These are phyloP conservation scores for Cydia strobilella DNA, from an alignment of 1,140 invertebrate species.

Conservation along the genomic window DNA sequence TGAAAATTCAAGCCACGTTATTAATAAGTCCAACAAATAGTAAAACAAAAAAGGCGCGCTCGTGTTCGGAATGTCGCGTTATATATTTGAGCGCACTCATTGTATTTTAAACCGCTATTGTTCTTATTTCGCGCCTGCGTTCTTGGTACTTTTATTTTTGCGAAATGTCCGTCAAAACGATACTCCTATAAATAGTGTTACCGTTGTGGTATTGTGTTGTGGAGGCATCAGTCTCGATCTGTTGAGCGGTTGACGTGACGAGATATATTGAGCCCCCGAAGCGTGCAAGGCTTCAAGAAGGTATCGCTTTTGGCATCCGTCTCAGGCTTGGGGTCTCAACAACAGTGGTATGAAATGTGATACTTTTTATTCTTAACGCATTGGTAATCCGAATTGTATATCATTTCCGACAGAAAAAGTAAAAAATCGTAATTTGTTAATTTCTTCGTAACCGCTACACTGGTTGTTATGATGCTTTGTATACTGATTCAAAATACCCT, in stretches of 20 bases:
- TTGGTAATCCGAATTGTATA: neutral
- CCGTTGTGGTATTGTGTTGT: slow-evolving; percentile 34
- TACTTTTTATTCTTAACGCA: neutral
- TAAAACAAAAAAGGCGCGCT: slow-evolving; percentile 68
- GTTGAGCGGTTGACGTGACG: slow-evolving; percentile 24
- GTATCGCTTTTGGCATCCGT: neutral
- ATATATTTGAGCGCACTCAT: slow-evolving; percentile 74
- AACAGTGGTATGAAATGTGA: neutral
- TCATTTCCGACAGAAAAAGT: too few relatives aligned
- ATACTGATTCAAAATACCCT: too few relatives aligned
- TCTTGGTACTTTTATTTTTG: slow-evolving; percentile 39
- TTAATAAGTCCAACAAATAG: slow-evolving; percentile 72
- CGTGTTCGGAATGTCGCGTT: slow-evolving; percentile 74
- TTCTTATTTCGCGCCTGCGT: slow-evolving; percentile 72
- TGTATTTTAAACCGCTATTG: slow-evolving; percentile 77
- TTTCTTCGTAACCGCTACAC: too few relatives aligned
- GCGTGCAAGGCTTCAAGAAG: neutral
- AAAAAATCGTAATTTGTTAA: too few relatives aligned
- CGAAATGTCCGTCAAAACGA: slow-evolving; percentile 42
- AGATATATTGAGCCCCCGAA: neutral
- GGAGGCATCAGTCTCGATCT: slow-evolving; percentile 19
- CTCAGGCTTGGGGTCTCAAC: neutral
- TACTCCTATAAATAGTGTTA: slow-evolving; percentile 43
- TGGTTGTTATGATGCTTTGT: too few relatives aligned
- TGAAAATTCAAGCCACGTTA: slow-evolving; percentile 69